Evolutionary conservation across 2,797 vertebrate species (phyloP), one percentile per base, ranked within the genome.

Genomic region (Siniperca undulata): DNA sequence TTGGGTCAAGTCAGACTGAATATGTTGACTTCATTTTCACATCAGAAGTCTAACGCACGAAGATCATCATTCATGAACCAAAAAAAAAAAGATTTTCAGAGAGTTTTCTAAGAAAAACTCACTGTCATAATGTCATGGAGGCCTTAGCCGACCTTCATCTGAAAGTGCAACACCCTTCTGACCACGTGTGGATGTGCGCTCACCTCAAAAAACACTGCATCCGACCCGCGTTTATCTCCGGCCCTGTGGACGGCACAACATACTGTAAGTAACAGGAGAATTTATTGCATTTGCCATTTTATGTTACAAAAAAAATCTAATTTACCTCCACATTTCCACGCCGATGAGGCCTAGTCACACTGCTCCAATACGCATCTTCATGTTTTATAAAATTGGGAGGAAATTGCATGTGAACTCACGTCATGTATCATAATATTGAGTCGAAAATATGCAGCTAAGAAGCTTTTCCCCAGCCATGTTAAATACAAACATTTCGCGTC

Each of bases 21-120:
- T 50, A 66, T 24, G 52, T 87, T 94, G 66, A 94, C 96, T 95
- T 97, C 96, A 97, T 89, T 66, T 61, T 36, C 12, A 13, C 30
- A 58, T 97, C 97, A 97, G 96, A 95, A 97, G 97, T 97, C 97
- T 97, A 98, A 97, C 96, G 95, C 97, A 94, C 83, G 30, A 71
- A 75, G 66, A 80, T 44, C 97, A 97, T 95, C 92, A 94, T 78
- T 59, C 68, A 64, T 70, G 30, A 72, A n/a, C 17, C 4, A 46
- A 60, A 40, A 2, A 7, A 12, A 12, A 1, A 12, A 13, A 42
- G 40, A 12, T 12, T 42, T 42, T 13, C 10, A 12, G 12, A 17
- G 1, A 16, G 7, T 10, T 62, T n/a, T 42, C 1, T 2, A 2
- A 24, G 1, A 16, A 24, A 66, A 8, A 70, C 82, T 80, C 55